Evolutionary conservation across 2,113 vertebrate species (phyloP).

Genomic region (Electrona antarctica): DNA sequence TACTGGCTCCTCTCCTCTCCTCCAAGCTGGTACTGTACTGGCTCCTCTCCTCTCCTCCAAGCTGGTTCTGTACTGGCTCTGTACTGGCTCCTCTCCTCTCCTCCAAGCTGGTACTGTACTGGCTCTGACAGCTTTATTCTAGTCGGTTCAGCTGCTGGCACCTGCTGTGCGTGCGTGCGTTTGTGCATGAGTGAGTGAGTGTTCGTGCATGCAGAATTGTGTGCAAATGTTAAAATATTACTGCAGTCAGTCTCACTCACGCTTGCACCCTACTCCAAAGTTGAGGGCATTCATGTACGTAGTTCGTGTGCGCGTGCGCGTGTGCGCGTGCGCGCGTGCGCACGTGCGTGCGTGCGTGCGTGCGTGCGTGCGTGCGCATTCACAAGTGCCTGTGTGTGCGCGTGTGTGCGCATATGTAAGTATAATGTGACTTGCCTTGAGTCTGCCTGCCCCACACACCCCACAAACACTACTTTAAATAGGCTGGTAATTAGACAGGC

Average conservation of each 20-base stretch:
- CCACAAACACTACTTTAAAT: slow-evolving; percentile 55
- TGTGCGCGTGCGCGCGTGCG: neutral
- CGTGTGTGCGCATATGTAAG: slow-evolving; percentile 19
- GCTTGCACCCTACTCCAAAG: too few relatives aligned
- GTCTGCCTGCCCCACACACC: slow-evolving; percentile 33
- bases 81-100: slow-evolving; percentile 44
- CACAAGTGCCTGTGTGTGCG: neutral
- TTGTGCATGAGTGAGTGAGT: neutral
- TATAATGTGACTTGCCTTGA: slow-evolving; percentile 33
- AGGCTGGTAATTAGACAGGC: slow-evolving; percentile 73
- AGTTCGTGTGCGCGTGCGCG: slow-evolving; percentile 23
- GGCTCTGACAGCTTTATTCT: slow-evolving; percentile 73
- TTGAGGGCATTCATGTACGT: too few relatives aligned
- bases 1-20: too few relatives aligned
- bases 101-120: slow-evolving; percentile 42
- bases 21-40: slow-evolving; percentile 41
- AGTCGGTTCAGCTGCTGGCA: slow-evolving; percentile 38
- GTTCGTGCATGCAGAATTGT: too few relatives aligned
- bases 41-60: slow-evolving; percentile 48
- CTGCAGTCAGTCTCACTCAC: too few relatives aligned
- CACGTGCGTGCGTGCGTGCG: too few relatives aligned
- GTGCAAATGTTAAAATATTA: neutral
- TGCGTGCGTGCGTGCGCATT: neutral
- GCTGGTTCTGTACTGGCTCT: slow-evolving; percentile 51
- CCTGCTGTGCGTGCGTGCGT: slow-evolving; percentile 17